phyloP scores from a whole-genome alignment of 1,140 invertebrate genomes.

The Nasonia giraulti region DNA sequence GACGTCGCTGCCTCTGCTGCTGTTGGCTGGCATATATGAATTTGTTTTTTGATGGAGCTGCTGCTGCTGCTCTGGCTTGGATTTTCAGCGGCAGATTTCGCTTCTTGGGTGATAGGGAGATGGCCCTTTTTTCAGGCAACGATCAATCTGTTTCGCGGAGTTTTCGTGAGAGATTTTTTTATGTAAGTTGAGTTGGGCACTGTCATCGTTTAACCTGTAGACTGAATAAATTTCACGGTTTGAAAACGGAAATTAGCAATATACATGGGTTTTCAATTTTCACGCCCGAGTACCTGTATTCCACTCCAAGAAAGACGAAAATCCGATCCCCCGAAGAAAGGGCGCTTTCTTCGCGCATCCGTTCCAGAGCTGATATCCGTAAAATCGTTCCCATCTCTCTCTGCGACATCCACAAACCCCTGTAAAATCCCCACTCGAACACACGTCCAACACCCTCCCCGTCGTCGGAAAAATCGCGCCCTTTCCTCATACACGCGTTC shows the following conservation, averaged over 20 bases:
- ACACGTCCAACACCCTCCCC: not conserved
- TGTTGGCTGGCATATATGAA: not conserved
- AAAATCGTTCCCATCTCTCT: constrained; percentile 19
- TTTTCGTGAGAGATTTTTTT: too few species aligned
- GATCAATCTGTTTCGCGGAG: not conserved
- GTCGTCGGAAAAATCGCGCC: constrained; percentile 7
- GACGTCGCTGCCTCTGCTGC: not conserved
- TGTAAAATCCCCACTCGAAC: not conserved
- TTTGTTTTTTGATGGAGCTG: not conserved
- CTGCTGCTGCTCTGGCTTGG: not conserved
- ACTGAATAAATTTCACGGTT: not conserved
- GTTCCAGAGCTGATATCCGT: not conserved
- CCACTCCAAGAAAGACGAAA: constrained; percentile 3
- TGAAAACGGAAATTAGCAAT: not conserved
- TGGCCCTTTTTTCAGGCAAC: not conserved
- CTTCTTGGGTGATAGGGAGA: not conserved
- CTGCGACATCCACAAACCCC: not conserved
- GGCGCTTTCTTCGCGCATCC: not conserved
- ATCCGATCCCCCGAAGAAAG: not conserved
- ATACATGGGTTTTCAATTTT: not conserved
- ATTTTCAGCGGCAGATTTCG: not conserved
- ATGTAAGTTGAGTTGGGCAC: too few species aligned
- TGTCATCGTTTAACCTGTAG: too few species aligned
- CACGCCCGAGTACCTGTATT: not conserved
- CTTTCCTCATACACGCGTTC: constrained; percentile 6